Evolutionary conservation across 92 coral and sea anemone species (phyloP), one percentile per base, ranked within the genome.

Genomic region (Paragorgia papillata): DNA sequence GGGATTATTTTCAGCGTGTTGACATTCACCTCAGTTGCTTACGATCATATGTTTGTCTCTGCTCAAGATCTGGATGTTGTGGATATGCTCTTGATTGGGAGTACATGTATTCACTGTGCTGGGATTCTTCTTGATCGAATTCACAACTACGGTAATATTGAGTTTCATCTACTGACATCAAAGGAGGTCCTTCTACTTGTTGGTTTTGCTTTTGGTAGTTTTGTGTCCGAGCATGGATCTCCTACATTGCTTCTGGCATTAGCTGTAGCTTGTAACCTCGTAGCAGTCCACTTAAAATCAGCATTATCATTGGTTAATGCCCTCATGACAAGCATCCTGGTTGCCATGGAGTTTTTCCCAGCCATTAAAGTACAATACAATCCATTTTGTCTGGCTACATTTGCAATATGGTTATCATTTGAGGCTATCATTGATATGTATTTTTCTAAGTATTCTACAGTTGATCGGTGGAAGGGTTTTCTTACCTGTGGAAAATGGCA

Each of bases 1-100:
- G 99, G 99, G 27, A 82, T 95, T 19, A 78, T 91, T 21, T 95
- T 86, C 86, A 95, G 99, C 63, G 99, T 95, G 0, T 58, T 95
- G 24, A 84, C 99, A 33, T 95, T 95, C 83, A 95, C 97, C 9
- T 92, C 90, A 43, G 92, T 95, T 26, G 94, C 99, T 4, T 89
- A 88, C 43, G 99, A 95, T 41, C 99, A 95, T 65, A 68, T 83
- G 54, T 82, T 90, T 51, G 91, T 87, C 43, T 89, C 97, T 0
- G 74, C 84, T 22, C 97, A 89, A 46, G 99, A 95, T 70, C 58
- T 95, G 53, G 99, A 91, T 64, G 50, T 86, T 37, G 90, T 91
- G n/a, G 99, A 95, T 54, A 89, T 95, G 66, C 75, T 91, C 9
- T 77, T 95, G 21, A 68, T 95, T 54, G 90, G 90, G 0, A 95